Conservation (phyloP, 2,888 invertebrate species). For the Carpatolechia fugitivella region DNA sequence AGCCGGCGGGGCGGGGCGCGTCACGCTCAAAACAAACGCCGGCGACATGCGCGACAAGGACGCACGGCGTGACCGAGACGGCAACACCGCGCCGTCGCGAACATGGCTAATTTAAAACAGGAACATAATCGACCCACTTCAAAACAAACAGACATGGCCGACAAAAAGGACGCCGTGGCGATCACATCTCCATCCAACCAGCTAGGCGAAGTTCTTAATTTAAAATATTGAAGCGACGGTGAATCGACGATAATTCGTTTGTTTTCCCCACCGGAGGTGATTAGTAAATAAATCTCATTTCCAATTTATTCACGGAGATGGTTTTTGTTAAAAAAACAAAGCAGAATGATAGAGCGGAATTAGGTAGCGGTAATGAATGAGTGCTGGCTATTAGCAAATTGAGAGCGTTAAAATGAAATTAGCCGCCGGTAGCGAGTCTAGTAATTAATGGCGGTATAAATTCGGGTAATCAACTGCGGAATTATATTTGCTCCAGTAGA, state of each 20-base stretch:
- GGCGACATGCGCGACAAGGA: slow-evolving; percentile 57
- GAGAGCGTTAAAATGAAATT: slow-evolving; percentile 63
- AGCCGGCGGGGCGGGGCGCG: slow-evolving; percentile 71
- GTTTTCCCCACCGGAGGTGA: slow-evolving; percentile 42
- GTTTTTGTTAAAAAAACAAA: slow-evolving; percentile 63
- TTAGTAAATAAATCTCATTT: slow-evolving; percentile 57
- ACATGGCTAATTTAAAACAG: slow-evolving; percentile 72
- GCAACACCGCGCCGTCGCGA: slow-evolving; percentile 54
- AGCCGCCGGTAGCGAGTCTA: slow-evolving; percentile 50
- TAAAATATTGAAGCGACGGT: slow-evolving; percentile 58
- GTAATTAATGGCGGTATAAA: slow-evolving; percentile 59
- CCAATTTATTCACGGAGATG: slow-evolving; percentile 58
- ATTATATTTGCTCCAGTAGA: slow-evolving; percentile 46
- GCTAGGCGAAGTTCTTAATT: slow-evolving; percentile 60
- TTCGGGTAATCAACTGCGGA: slow-evolving; percentile 53
- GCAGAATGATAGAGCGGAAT: slow-evolving; percentile 60
- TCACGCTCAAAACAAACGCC: slow-evolving; percentile 76
- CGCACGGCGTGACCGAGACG: slow-evolving; percentile 40
- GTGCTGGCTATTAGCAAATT: slow-evolving; percentile 62
- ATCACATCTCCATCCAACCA: slow-evolving; percentile 69
- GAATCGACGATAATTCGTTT: slow-evolving; percentile 58
- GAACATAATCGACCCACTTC: slow-evolving; percentile 75
- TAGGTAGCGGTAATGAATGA: slow-evolving; percentile 53
- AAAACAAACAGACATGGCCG: slow-evolving; percentile 77
- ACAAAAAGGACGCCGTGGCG: slow-evolving; percentile 68